Evolutionary conservation across 2,113 vertebrate genomes (phyloP).

Genomic region (Erythrolamprus reginae): DNA sequence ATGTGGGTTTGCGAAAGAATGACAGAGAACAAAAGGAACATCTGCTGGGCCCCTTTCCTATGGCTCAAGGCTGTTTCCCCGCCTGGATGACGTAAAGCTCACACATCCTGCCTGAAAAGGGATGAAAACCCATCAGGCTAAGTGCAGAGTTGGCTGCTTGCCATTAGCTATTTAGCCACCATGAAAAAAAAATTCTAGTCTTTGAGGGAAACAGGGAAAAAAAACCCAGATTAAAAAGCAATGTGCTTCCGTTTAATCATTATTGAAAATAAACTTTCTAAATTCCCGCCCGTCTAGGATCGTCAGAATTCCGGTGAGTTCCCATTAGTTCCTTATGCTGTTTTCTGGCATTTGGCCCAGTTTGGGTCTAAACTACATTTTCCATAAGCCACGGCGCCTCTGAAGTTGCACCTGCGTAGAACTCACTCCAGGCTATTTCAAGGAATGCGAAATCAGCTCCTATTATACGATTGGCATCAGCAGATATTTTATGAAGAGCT

Average conservation of each 20-base stretch:
- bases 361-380: background rate
- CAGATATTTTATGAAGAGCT: background rate
- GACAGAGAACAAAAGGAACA: background rate
- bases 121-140: background rate
- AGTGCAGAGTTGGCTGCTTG: background rate
- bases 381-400: background rate
- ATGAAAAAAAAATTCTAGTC: too few relatives aligned
- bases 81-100: background rate
- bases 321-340: background rate
- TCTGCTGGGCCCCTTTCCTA: background rate
- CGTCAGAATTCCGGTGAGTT: background rate
- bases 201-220: background rate
- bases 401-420: background rate
- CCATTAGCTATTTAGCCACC: background rate
- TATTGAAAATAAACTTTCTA: background rate
- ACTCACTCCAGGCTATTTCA: background rate
- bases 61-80: background rate
- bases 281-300: background rate
- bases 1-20: background rate
- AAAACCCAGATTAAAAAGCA: background rate
- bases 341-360: background rate
- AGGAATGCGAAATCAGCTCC: background rate
- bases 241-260: background rate
- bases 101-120: background rate
- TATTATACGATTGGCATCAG: background rate